Conservation (phyloP, 2,888 invertebrate genomes). For the Halocaridina rubra region DNA sequence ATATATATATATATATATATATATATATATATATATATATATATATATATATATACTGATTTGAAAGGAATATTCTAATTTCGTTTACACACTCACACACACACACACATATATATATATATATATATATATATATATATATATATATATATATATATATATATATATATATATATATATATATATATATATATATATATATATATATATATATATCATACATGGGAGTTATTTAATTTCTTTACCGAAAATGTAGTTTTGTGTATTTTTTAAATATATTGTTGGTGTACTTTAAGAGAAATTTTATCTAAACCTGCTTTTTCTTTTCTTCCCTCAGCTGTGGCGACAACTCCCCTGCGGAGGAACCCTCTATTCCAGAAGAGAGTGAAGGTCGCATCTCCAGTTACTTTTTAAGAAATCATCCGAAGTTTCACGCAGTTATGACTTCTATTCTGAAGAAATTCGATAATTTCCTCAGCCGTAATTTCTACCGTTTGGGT, state of each 20-base stretch:
- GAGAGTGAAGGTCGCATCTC: background rate
- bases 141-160: background rate
- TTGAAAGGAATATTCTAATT: background rate
- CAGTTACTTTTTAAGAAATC: background rate
- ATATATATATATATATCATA: background rate
- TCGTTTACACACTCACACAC: background rate
- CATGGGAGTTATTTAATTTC: background rate
- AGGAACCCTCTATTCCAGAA: background rate
- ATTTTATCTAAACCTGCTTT: no score
- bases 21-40: background rate
- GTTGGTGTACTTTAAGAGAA: no score
- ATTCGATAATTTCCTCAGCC: conserved; percentile 80
- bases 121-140: background rate
- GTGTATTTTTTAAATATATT: background rate
- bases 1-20: background rate
- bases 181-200: background rate
- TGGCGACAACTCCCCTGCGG: background rate
- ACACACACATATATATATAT: background rate
- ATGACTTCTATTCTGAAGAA: conserved; percentile 56
- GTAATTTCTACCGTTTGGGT: conserved; percentile 85
- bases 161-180: background rate
- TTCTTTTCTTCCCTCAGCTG: no score
- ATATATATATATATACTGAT: background rate
- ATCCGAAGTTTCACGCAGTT: background rate
- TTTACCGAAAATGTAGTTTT: background rate